Conservation (phyloP, 92 coral and sea anemone genomes). For the Paragorgia papillata region DNA sequence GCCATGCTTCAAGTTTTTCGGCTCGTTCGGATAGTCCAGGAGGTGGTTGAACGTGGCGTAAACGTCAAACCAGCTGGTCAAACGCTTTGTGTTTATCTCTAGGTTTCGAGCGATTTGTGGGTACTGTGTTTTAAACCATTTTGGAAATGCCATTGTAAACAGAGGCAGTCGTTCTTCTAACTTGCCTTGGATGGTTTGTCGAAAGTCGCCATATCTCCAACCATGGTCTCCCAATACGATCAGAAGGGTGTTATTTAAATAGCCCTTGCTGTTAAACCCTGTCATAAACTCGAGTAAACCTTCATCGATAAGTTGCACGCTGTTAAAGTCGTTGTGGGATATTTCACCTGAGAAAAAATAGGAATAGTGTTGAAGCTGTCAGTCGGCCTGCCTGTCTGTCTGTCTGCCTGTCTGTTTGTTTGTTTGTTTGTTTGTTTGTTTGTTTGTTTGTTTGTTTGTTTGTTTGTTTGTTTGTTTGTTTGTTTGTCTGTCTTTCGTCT, state of each 20-base stretch:
- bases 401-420: too few relatives aligned
- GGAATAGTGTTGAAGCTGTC: too few relatives aligned
- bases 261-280: slow-evolving; percentile 50
- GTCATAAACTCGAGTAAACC: slow-evolving; percentile 65
- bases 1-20: slow-evolving; percentile 57
- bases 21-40: slow-evolving; percentile 68
- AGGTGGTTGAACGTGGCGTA: slow-evolving; percentile 76
- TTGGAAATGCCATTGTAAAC: slow-evolving; percentile 72
- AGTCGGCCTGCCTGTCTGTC: too few relatives aligned
- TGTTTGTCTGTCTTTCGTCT: too few relatives aligned
- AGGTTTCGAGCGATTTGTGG: slow-evolving; percentile 56
- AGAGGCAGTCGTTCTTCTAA: slow-evolving; percentile 84
- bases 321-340: slow-evolving; percentile 62
- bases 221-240: slow-evolving; percentile 87
- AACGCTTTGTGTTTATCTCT: slow-evolving; percentile 59
- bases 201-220: slow-evolving; percentile 70
- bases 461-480: too few relatives aligned
- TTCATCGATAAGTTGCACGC: slow-evolving; percentile 46
- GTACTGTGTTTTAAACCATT: slow-evolving; percentile 63
- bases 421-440: too few relatives aligned
- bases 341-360: slow-evolving; percentile 66
- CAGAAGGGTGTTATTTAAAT: slow-evolving; percentile 68
- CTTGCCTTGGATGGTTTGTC: slow-evolving; percentile 80
- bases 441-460: too few relatives aligned
- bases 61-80: slow-evolving; percentile 86